phyloP scores from a whole-genome alignment of 2,888 invertebrate species.

The Drosophila histrio region DNA sequence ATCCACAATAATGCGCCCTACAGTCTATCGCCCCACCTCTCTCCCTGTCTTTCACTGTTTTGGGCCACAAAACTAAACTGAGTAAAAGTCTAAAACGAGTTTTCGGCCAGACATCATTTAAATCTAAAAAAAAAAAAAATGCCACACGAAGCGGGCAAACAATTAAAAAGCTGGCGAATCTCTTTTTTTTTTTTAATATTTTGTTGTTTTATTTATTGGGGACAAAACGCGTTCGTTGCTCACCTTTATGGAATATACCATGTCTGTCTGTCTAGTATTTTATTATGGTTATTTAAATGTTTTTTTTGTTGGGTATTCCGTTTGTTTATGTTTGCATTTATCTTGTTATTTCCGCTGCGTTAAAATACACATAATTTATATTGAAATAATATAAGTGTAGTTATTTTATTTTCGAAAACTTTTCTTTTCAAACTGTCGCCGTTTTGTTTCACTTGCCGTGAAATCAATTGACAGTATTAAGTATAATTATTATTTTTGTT shows the following conservation, averaged over 20 bases:
- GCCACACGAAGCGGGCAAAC: not conserved
- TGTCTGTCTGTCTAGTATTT: slow-evolving; percentile 23
- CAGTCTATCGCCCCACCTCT: not conserved
- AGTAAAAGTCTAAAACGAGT: slow-evolving; percentile 40
- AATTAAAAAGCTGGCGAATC: slow-evolving; percentile 1
- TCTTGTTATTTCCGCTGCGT: slow-evolving; percentile 2
- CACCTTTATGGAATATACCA: slow-evolving; percentile 79
- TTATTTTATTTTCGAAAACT: slow-evolving; percentile 18
- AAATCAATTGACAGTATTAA: slow-evolving; percentile 21
- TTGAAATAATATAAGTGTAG: not conserved
- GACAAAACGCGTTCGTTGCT: slow-evolving; percentile 29
- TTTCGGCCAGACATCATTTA: slow-evolving; percentile 18
- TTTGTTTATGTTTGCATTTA: slow-evolving; percentile 23
- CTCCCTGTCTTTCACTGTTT: not conserved
- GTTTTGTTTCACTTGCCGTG: slow-evolving; percentile 16
- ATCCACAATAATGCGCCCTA: not conserved
- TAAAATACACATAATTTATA: slow-evolving; percentile 12
- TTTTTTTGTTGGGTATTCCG: slow-evolving; percentile 22
- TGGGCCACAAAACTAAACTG: not conserved
- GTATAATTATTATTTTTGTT: not conserved
- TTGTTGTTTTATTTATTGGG: slow-evolving; percentile 2
- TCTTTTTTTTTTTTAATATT: not conserved
- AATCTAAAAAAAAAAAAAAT: slow-evolving; percentile 1
- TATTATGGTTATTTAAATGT: slow-evolving; percentile 7
- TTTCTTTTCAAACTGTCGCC: slow-evolving; percentile 20